These are phyloP conservation scores for Drosophila athabasca DNA, from an alignment of 1,140 invertebrate species.

Conservation along the genomic window DNA sequence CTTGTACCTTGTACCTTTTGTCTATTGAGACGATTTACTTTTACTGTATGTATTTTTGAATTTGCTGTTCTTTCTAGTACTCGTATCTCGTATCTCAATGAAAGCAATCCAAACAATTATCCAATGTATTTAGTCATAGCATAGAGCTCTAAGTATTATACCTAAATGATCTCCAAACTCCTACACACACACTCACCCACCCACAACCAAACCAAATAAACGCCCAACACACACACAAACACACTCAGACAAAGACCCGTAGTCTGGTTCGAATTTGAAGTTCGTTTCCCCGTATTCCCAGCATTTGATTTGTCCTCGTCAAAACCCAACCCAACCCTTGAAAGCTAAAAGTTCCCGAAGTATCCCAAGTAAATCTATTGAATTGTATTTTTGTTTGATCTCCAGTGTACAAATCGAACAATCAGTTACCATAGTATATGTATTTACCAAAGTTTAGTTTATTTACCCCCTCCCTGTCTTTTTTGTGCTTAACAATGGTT, in stretches of 20 bases:
- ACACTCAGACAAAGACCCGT: slow-evolving; percentile 12
- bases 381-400: slow-evolving; percentile 30
- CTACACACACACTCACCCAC: slow-evolving; percentile 17
- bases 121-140: slow-evolving; percentile 35
- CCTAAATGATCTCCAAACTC: slow-evolving; percentile 1
- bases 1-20: slow-evolving; percentile 14
- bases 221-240: slow-evolving; percentile 11
- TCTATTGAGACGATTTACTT: slow-evolving; percentile 23
- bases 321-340: neutral
- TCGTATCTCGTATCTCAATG: slow-evolving; percentile 23
- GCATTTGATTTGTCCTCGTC: slow-evolving; percentile 22
- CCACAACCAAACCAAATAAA: neutral
- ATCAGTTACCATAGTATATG: neutral
- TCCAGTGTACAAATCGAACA: slow-evolving; percentile 26
- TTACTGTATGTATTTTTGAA: slow-evolving; percentile 53
- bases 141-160: slow-evolving; percentile 29
- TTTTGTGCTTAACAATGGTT: slow-evolving; percentile 25
- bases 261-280: slow-evolving; percentile 42
- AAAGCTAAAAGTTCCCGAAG: slow-evolving; percentile 1
- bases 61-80: slow-evolving; percentile 30
- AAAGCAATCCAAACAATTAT: slow-evolving; percentile 1
- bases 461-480: too few relatives aligned
- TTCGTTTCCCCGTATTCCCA: slow-evolving; percentile 18
- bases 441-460: slow-evolving; percentile 12
- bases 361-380: slow-evolving; percentile 1